Evolutionary conservation across 2,888 invertebrate species (phyloP).

Genomic region (Polyommatus iphigenia): DNA sequence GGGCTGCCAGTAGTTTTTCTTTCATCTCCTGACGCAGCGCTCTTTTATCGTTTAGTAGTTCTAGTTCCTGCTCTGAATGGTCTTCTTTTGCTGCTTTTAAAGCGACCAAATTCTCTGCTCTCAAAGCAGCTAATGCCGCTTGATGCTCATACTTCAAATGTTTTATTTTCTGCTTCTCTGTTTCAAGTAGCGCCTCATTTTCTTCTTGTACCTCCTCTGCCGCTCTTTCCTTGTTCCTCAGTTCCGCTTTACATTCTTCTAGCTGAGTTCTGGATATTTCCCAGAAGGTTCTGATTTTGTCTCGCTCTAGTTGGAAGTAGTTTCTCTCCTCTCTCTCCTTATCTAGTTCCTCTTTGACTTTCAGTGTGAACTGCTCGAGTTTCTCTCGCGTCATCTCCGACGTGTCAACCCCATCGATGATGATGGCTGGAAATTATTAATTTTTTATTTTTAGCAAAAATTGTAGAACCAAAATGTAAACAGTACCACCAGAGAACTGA

Average conservation of each 20-base stretch:
- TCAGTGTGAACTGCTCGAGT: slow-evolving; percentile 91
- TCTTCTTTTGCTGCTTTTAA: slow-evolving; percentile 92
- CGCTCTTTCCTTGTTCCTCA: slow-evolving; percentile 86
- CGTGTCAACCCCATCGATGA: slow-evolving; percentile 95
- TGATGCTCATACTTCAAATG: slow-evolving; percentile 96
- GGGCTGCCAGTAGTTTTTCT: slow-evolving; percentile 85
- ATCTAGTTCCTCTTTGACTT: slow-evolving; percentile 94
- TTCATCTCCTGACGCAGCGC: slow-evolving; percentile 83
- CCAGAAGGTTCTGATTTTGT: slow-evolving; percentile 97
- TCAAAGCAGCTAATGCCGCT: slow-evolving; percentile 89
- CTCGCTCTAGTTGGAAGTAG: slow-evolving; percentile 96
- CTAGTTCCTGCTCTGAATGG: slow-evolving; percentile 87
- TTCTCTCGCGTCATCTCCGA: slow-evolving; percentile 96
- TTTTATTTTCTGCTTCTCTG: slow-evolving; percentile 95
- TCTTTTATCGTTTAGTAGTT: slow-evolving; percentile 87
- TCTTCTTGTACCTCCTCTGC: slow-evolving; percentile 93
- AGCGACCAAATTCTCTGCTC: slow-evolving; percentile 91
- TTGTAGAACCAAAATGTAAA: neutral
- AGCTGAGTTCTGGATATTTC: slow-evolving; percentile 95
- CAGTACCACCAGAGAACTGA: neutral
- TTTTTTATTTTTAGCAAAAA: neutral
- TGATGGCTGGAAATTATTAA: slow-evolving; percentile 69
- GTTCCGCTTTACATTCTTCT: slow-evolving; percentile 88
- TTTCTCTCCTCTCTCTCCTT: slow-evolving; percentile 97
- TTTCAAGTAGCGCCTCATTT: slow-evolving; percentile 92